Evolutionary conservation across 2,888 invertebrate species (phyloP).

Genomic region (Teleogryllus oceanicus): DNA sequence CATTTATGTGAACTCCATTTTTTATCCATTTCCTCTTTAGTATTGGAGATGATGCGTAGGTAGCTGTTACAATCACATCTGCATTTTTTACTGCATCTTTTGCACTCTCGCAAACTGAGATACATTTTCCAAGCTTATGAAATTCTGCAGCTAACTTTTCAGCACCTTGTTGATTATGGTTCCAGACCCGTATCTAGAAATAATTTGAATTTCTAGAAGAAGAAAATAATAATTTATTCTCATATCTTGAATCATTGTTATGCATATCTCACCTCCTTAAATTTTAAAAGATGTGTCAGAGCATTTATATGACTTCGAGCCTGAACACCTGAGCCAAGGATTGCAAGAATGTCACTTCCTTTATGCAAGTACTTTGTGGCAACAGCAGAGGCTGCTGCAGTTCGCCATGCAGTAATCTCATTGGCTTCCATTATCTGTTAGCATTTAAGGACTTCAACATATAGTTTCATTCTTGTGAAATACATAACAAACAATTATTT

Average conservation of each 20-base stretch:
- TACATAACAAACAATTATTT: neutral
- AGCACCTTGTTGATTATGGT: conserved; percentile 47
- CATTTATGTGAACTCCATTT: conserved; percentile 59
- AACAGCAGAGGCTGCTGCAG: conserved; percentile 56
- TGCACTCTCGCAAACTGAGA: conserved; percentile 43
- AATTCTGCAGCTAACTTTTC: conserved; percentile 44
- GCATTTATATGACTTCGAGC: conserved; percentile 52
- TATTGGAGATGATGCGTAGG: conserved; percentile 53
- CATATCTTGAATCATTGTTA: neutral
- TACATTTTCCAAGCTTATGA: conserved; percentile 36
- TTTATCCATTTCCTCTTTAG: conserved; percentile 54
- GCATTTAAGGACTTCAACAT: neutral
- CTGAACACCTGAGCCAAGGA: conserved; percentile 56
- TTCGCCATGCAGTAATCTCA: conserved; percentile 57
- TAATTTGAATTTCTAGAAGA: conserved; percentile 25
- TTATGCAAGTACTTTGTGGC: conserved; percentile 54
- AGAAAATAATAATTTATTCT: neutral
- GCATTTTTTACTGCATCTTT: conserved; percentile 55
- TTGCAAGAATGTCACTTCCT: conserved; percentile 45
- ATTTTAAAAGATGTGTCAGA: conserved; percentile 50
- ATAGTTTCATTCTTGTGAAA: neutral
- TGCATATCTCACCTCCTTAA: conserved; percentile 45
- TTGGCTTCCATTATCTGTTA: conserved; percentile 51
- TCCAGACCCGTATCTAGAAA: conserved; percentile 55
- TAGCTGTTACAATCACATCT: conserved; percentile 62